These are phyloP conservation scores for Ormia ochracea DNA, from an alignment of 2,888 invertebrate genomes.

Conservation along the genomic window DNA sequence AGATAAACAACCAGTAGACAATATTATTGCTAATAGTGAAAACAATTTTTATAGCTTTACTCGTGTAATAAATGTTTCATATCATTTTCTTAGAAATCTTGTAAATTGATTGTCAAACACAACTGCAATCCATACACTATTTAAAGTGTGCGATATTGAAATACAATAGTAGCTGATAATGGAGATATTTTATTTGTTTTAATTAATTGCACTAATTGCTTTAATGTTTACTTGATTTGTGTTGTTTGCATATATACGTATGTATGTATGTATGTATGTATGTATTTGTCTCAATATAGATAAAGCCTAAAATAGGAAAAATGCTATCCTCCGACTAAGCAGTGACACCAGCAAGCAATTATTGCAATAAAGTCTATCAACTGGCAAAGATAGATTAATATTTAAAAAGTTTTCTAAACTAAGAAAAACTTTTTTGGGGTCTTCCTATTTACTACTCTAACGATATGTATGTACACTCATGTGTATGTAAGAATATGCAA, in stretches of 20 bases:
- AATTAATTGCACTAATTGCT: conserved; percentile 57
- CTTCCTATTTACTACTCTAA: no score
- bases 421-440: no score
- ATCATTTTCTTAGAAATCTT: not conserved
- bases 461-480: no score
- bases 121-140: not conserved
- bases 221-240: conserved; percentile 52
- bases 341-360: no score
- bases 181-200: conserved; percentile 51
- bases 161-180: conserved; percentile 41
- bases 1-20: not conserved
- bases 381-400: no score
- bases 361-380: no score
- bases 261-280: not conserved
- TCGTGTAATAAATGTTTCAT: not conserved
- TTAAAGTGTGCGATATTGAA: conserved; percentile 13
- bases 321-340: no score
- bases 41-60: not conserved
- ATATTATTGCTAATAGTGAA: not conserved
- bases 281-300: no score
- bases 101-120: conserved; percentile 46
- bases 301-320: no score
- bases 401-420: no score
- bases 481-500: conserved; percentile 24
- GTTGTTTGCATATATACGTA: not conserved